These are phyloP conservation scores for Corythaeola cristata DNA, from an alignment of 2,113 vertebrate genomes.

Conservation along the genomic window DNA sequence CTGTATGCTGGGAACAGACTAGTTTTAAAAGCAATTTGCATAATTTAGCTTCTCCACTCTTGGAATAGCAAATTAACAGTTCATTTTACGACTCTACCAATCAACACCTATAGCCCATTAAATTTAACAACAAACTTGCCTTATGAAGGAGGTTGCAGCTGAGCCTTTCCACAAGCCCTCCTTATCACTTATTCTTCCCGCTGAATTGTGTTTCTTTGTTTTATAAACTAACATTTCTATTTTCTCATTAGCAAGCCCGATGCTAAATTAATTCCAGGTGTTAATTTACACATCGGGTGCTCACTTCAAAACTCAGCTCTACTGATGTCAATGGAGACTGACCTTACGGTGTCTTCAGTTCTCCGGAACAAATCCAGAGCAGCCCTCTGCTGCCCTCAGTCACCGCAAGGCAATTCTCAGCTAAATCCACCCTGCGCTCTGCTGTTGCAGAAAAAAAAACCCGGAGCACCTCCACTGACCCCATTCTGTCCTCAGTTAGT, in stretches of 20 bases:
- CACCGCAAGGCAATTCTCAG: neutral
- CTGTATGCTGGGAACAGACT: neutral
- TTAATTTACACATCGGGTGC: conserved; percentile 17
- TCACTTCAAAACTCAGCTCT: neutral
- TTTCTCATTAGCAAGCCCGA: conserved; percentile 63
- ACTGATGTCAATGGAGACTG: neutral
- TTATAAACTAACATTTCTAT: conserved; percentile 25
- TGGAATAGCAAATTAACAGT: conserved; percentile 79
- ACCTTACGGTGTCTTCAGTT: neutral
- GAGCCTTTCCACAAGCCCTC: conserved; percentile 20
- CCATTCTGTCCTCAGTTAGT: conserved; percentile 21
- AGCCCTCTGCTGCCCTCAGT: neutral
- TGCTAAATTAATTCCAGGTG: conserved; percentile 50
- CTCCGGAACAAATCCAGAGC: neutral
- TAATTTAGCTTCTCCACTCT: conserved; percentile 65
- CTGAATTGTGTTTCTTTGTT: conserved; percentile 55
- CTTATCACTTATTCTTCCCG: conserved; percentile 23
- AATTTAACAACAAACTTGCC: conserved; percentile 72
- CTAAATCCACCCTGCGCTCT: neutral
- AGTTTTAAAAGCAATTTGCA: conserved; percentile 73
- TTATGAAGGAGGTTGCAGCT: conserved; percentile 49
- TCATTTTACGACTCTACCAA: conserved; percentile 76
- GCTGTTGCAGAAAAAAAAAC: neutral
- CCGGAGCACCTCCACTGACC: neutral
- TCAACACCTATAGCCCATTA: conserved; percentile 78